Evolutionary conservation across 2,797 vertebrate species (phyloP).

Genomic region (Anguilla marmorata): DNA sequence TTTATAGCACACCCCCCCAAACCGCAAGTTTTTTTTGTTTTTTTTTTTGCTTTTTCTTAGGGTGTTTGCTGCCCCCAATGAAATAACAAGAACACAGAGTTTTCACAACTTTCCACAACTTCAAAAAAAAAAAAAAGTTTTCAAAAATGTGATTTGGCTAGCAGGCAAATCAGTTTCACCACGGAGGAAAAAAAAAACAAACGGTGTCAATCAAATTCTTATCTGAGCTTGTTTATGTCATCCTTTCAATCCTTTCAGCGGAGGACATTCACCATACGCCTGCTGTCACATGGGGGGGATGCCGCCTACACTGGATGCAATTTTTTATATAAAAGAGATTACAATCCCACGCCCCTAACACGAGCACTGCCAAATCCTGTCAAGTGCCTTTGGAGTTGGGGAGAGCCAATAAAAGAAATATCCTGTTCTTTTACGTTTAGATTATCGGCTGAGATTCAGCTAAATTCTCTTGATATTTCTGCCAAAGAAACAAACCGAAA

Average conservation of each 20-base stretch:
- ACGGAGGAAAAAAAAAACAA: neutral
- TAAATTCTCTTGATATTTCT: neutral
- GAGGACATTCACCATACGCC: neutral
- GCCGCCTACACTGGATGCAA: neutral
- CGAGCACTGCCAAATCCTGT: neutral
- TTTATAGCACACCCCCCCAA: neutral
- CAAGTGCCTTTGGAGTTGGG: slow-evolving; percentile 12
- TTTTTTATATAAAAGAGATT: neutral
- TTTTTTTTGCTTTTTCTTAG: neutral
- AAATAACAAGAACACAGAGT: neutral
- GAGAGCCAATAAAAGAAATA: slow-evolving; percentile 1
- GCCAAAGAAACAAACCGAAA: neutral
- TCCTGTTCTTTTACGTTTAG: slow-evolving; percentile 6
- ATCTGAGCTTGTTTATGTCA: neutral
- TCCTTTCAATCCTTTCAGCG: neutral
- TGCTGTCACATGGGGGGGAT: neutral
- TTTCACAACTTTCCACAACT: neutral
- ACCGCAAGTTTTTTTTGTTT: neutral
- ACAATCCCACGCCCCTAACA: neutral
- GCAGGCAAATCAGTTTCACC: neutral
- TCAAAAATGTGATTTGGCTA: neutral
- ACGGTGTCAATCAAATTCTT: neutral
- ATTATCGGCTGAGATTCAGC: neutral
- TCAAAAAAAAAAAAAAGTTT: neutral
- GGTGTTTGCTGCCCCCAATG: neutral